phyloP scores from a whole-genome alignment of 2,113 vertebrate species.

The Mastomys natalensis region DNA sequence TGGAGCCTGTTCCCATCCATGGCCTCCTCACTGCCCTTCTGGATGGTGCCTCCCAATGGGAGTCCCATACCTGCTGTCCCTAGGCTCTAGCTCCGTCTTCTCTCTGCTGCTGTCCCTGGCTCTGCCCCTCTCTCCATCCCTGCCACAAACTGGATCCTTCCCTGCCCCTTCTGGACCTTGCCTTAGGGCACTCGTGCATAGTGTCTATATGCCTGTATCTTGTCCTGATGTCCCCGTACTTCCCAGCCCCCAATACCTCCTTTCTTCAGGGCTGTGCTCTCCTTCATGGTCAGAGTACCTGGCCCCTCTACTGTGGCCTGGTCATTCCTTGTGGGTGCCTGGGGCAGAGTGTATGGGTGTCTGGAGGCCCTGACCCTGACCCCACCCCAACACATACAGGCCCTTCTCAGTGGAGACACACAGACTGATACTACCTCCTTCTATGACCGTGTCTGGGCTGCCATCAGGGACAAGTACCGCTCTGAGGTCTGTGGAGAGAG shows the following conservation, averaged over 20 bases:
- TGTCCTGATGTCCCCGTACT: not conserved
- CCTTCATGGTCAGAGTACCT: not conserved
- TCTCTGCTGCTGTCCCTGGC: not conserved
- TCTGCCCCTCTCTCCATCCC: not conserved
- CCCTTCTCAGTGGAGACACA: slow-evolving; percentile 86
- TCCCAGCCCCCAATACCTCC: too few relatives aligned
- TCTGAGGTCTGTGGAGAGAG: slow-evolving; percentile 86
- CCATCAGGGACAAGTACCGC: slow-evolving; percentile 91
- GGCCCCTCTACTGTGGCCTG: not conserved
- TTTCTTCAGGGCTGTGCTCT: not conserved
- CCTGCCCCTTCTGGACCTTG: not conserved
- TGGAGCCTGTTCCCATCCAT: not conserved
- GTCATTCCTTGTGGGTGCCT: not conserved
- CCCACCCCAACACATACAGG: slow-evolving; percentile 75
- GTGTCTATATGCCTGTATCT: not conserved
- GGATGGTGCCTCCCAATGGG: accelerated
- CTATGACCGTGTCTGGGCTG: slow-evolving; percentile 87
- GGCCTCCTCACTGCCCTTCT: not conserved
- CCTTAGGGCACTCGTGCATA: not conserved
- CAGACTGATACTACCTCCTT: slow-evolving; percentile 86
- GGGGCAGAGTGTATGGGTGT: not conserved
- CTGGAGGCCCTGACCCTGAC: not conserved
- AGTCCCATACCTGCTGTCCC: accelerated
- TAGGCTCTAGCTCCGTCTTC: too few relatives aligned
- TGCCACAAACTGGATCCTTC: not conserved